A percentile compares a stretch with the other conserved stretches of the same genome.
Evolutionary conservation across 2,797 vertebrate genomes (phyloP).

Genomic region (Crax fasciolata): DNA sequence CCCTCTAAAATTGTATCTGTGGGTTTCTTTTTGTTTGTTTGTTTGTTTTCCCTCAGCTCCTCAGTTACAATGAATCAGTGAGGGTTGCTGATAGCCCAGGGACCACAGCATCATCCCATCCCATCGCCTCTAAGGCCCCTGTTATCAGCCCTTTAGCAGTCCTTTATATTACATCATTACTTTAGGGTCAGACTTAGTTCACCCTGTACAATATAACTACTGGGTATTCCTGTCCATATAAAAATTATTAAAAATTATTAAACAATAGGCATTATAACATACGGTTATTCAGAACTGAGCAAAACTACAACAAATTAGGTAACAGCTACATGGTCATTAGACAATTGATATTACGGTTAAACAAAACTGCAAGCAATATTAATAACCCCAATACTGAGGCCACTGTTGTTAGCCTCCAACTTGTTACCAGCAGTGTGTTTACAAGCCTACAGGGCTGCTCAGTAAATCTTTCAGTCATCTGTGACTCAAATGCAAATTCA

Average conservation of each 20-base stretch:
- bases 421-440: conserved; percentile 20
- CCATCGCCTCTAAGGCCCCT: not conserved
- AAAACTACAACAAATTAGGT: conserved; percentile 19
- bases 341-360: conserved; percentile 1
- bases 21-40: not conserved
- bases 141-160: not conserved
- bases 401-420: not conserved
- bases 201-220: not conserved
- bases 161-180: not conserved
- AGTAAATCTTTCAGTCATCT: conserved; percentile 34
- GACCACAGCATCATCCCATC: not conserved
- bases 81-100: not conserved
- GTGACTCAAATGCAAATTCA: not conserved
- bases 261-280: not conserved
- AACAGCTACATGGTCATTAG: not conserved
- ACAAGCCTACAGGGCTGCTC: not conserved
- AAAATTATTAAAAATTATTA: not conserved
- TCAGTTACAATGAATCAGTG: not conserved
- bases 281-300: conserved; percentile 3
- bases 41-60: not conserved
- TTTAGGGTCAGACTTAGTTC: not conserved
- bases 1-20: not conserved
- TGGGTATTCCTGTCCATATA: not conserved
- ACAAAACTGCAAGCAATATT: not conserved
- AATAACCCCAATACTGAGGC: not conserved